Conservation (phyloP, 2,113 vertebrate genomes). For the Eurypyga helias region DNA sequence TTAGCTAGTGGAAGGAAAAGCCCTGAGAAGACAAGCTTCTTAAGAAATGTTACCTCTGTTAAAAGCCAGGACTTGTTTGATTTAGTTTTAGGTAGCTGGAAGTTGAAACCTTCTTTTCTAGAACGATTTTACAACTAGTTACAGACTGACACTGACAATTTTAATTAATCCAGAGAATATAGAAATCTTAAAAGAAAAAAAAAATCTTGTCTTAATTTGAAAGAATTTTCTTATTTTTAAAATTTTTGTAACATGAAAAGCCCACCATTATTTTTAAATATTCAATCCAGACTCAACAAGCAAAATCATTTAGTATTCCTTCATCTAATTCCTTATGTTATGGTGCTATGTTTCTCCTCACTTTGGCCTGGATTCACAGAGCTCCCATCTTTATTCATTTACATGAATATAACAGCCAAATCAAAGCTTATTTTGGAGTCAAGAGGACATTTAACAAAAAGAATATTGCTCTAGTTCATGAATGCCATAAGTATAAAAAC, state of each 20-base stretch:
- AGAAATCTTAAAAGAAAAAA: not conserved
- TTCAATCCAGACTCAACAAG: not conserved
- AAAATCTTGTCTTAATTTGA: not conserved
- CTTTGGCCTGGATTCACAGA: not conserved
- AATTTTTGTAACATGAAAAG: not conserved
- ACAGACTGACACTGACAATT: not conserved
- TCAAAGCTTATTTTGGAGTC: constrained; percentile 4
- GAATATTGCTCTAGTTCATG: not conserved
- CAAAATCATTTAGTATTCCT: not conserved
- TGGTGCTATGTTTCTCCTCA: not conserved
- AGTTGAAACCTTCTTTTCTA: not conserved
- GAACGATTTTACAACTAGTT: not conserved
- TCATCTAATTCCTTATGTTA: not conserved
- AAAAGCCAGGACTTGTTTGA: not conserved
- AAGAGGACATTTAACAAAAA: not conserved
- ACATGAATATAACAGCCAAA: not conserved
- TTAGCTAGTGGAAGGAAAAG: not conserved
- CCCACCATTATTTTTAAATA: not conserved
- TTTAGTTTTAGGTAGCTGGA: not conserved
- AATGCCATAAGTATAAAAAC: not conserved
- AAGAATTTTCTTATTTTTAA: not conserved
- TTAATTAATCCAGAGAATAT: not conserved
- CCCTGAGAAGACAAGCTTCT: not conserved
- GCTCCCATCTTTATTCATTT: not conserved
- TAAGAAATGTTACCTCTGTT: not conserved